Base-by-base conservation (phyloP, 2,113 vertebrate species). In the Pluvianellus socialis region DNA sequence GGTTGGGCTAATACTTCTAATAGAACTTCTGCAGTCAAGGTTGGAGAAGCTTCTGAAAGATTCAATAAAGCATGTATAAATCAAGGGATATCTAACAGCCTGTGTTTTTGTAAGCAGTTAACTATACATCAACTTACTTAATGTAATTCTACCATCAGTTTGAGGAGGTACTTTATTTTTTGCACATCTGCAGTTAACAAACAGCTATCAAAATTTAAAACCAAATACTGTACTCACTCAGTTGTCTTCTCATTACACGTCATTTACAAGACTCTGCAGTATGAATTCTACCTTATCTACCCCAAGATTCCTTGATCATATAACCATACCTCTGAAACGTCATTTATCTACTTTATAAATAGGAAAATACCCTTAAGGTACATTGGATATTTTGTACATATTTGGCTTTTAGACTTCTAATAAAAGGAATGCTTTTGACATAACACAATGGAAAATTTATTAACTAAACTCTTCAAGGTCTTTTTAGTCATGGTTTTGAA, bases 391-490 rank as follows among this genome's bases (percentile, higher is more conserved):
- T 84, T 94, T 94, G 44, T 83, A 94, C n/a, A 19, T 63, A 97
- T 92, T 98, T 93, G 86, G 38, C 50, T 95, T 96, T 65, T 96
- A 49, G 49, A 91, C 85, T 94, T 90, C 94, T 95, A 89, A 90
- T 70, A 90, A 90, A 96, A 92, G 61, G 27, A 86, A 92, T 74
- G 94, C 44, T 79, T 66, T 52, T 92, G 95, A 94, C 66, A 59
- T 91, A 97, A 96, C 61, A 76, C 50, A 44, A 81, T 63, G 70
- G 45, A 80, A 95, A 96, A 95, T 86, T 56, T 76, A 82, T 83
- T 97, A 91, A 86, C 42, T 95, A 79, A 96, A 96, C 63, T 96
- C 49, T 59, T 92, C 95, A 98, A 98, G 94, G 95, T 95, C 94
- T 96, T 86, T 93, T 93, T 94, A 94, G 47, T 76, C 81, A 90